Base-by-base conservation (phyloP, 2,113 vertebrate species). In the Cochlearius cochlearius region DNA sequence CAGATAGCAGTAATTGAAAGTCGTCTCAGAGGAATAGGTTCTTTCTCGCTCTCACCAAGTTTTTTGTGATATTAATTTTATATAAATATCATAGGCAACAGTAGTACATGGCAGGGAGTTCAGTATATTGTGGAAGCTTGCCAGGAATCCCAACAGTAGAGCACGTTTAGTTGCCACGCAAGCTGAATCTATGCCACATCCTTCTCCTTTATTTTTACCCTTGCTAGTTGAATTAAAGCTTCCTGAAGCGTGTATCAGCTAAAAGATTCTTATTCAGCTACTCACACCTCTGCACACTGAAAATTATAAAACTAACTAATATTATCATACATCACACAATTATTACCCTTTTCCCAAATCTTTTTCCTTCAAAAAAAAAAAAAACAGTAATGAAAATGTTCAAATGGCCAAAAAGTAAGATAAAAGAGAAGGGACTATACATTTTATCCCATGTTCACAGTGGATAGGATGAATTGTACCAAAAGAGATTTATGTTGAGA, bases 351-450 rank as follows among this genome's bases (percentile, higher is more conserved):
- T 25, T 32, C 43, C 15, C 23, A 86, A n/a, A 52, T 23, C 1
- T 39, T 68, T 55, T 83, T 17, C 0, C 0, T 41, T 39, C 19
- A 10, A 0, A 12, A 17, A 9, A 16, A n/a, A 17, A 30, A 15
- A 2, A 12, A 36, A 18, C 13, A 39, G 9, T 8, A 17, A 26
- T 23, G 5, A 16, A 53, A 67, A 41, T 30, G 0, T 78, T 16
- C 7, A 43, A 43, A 73, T 2, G 7, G 5, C 3, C 9, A 81
- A 87, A 69, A 77, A 41, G 10, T 34, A 50, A 67, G 45, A 68
- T 34, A 69, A 62, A 74, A 71, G 5, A 60, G 10, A 43, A 71
- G 5, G 1, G 13, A 27, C 21, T 30, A 13, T n/a, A 41, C 3
- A 38, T 71, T 60, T 84, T 66, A 13, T 11, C 12, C 60, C 5